Evolutionary conservation across 2,888 invertebrate species (phyloP).

Genomic region (Euplexia lucipara): DNA sequence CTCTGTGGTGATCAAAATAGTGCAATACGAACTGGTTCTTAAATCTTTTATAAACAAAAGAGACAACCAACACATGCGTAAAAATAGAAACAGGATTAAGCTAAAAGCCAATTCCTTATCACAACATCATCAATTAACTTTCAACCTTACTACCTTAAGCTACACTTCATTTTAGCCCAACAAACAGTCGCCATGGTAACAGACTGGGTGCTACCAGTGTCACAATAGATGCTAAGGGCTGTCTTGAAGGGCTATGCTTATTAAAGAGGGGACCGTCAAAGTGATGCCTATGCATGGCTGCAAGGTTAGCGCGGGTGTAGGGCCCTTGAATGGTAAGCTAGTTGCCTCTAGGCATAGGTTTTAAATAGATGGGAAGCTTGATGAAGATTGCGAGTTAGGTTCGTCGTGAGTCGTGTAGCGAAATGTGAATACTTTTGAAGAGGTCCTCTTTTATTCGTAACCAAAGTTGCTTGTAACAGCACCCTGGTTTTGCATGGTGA

Average conservation of each 20-base stretch:
- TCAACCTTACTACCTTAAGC: neutral
- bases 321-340: slow-evolving; percentile 50
- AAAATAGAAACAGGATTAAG: slow-evolving; percentile 31
- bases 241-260: slow-evolving; percentile 55
- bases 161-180: slow-evolving; percentile 13
- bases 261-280: slow-evolving; percentile 61
- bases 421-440: slow-evolving; percentile 38
- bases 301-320: slow-evolving; percentile 55
- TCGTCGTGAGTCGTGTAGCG: slow-evolving; percentile 15
- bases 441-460: slow-evolving; percentile 3
- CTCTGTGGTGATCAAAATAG: neutral
- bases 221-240: slow-evolving; percentile 59
- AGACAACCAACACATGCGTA: neutral
- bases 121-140: neutral
- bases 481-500: neutral
- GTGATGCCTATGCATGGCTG: slow-evolving; percentile 49
- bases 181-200: slow-evolving; percentile 34
- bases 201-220: slow-evolving; percentile 49
- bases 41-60: neutral
- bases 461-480: slow-evolving; percentile 6
- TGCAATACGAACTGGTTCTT: no score
- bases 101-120: slow-evolving; percentile 21
- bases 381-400: slow-evolving; percentile 43
- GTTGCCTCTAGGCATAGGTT: slow-evolving; percentile 35
- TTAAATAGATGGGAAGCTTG: slow-evolving; percentile 49